phyloP scores from a whole-genome alignment of 2,113 vertebrate genomes.

The Spea multiplicata region DNA sequence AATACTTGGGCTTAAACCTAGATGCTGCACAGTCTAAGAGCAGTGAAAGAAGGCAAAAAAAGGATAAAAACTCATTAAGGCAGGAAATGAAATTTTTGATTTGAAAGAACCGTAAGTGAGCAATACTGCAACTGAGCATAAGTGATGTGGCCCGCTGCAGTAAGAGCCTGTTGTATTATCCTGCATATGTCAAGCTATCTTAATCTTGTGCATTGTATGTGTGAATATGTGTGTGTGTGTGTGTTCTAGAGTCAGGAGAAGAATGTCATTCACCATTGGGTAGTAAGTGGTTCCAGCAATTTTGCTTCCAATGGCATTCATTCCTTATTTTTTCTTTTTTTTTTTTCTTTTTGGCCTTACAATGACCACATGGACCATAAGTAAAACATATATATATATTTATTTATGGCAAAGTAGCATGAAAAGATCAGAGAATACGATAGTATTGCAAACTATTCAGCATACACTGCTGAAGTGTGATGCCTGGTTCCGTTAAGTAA shows the following conservation, averaged over 20 bases:
- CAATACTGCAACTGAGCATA: slow-evolving; percentile 3
- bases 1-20: slow-evolving; percentile 61
- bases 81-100: too few species aligned
- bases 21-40: slow-evolving; percentile 55
- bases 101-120: slow-evolving; percentile 8
- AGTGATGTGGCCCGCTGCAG: slow-evolving; percentile 6
- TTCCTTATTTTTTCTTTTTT: slow-evolving; percentile 7
- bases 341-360: slow-evolving; percentile 9
- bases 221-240: background rate
- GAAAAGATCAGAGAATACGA: background rate
- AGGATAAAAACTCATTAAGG: background rate
- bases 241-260: slow-evolving; percentile 3
- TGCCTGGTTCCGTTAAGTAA: slow-evolving; percentile 3
- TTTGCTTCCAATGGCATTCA: slow-evolving; percentile 10
- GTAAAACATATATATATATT: background rate
- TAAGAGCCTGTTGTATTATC: slow-evolving; percentile 20
- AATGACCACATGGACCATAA: slow-evolving; percentile 4
- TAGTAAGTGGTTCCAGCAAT: background rate
- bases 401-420: background rate
- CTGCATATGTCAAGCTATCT: slow-evolving; percentile 19
- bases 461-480: background rate
- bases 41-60: background rate
- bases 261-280: background rate
- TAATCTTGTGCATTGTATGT: slow-evolving; percentile 19
- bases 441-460: background rate